A percentile compares a stretch with the other conserved stretches of the same genome.
Conservation (phyloP, 2,888 invertebrate species). For the Vesta saturnalis region DNA sequence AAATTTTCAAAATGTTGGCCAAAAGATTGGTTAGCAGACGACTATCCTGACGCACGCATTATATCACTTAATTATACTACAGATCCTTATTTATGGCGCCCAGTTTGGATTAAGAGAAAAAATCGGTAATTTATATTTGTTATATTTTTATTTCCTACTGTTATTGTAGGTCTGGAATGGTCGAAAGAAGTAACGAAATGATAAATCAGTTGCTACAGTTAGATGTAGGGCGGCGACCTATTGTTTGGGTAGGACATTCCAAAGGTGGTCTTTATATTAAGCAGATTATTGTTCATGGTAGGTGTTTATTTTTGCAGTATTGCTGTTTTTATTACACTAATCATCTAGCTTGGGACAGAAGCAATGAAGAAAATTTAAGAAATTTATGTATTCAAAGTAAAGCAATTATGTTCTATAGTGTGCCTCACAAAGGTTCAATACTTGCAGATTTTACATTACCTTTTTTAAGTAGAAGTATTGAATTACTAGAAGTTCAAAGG, state of each 20-base stretch:
- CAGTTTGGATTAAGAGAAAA: slow-evolving; percentile 75
- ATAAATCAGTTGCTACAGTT: slow-evolving; percentile 71
- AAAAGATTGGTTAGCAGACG: slow-evolving; percentile 83
- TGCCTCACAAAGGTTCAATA: slow-evolving; percentile 85
- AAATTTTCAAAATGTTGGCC: slow-evolving; percentile 81
- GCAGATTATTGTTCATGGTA: slow-evolving; percentile 79
- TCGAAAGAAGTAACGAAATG: slow-evolving; percentile 78
- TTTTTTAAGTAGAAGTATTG: slow-evolving; percentile 78
- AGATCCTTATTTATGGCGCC: slow-evolving; percentile 79
- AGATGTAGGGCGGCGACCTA: slow-evolving; percentile 77
- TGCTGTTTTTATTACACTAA: slow-evolving; percentile 9
- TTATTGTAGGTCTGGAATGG: slow-evolving; percentile 68
- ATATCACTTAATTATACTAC: slow-evolving; percentile 86
- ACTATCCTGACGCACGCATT: slow-evolving; percentile 80
- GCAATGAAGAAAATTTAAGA: slow-evolving; percentile 57
- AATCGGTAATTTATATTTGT: slow-evolving; percentile 63
- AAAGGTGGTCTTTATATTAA: slow-evolving; percentile 91
- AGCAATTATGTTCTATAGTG: slow-evolving; percentile 85
- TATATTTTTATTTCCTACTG: background rate
- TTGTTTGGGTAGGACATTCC: slow-evolving; percentile 88
- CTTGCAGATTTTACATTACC: slow-evolving; percentile 80
- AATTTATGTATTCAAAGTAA: slow-evolving; percentile 68
- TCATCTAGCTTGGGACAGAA: slow-evolving; percentile 64
- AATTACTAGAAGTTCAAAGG: slow-evolving; percentile 80
- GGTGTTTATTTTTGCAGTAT: slow-evolving; percentile 30